Conservation (phyloP, 2,113 vertebrate genomes). For the Narcine bancroftii region DNA sequence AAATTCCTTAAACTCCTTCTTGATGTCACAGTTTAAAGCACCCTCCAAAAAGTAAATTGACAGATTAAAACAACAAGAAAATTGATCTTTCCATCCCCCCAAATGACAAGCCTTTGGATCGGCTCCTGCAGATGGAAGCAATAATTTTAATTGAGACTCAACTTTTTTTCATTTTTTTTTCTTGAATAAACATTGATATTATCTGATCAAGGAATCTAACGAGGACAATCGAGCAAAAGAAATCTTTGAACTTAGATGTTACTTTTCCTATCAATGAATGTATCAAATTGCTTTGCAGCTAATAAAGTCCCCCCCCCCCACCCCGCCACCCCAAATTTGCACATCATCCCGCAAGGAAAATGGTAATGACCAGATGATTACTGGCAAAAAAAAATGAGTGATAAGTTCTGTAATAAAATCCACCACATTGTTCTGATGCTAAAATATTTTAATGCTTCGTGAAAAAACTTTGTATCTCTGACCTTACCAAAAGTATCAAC, state of each 20-base stretch:
- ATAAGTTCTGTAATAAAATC: neutral
- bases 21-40: neutral
- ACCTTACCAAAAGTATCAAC: neutral
- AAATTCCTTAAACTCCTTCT: neutral
- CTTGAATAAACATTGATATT: neutral
- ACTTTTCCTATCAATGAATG: neutral
- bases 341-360: too few relatives aligned
- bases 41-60: neutral
- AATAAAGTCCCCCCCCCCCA: too few relatives aligned
- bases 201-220: neutral
- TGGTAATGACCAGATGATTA: too few relatives aligned
- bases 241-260: neutral
- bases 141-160: neutral
- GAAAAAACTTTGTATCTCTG: neutral
- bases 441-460: neutral
- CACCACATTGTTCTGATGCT: neutral
- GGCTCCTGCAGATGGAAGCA: neutral
- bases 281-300: neutral
- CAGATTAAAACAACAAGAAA: neutral
- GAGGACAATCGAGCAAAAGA: neutral
- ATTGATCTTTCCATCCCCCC: neutral
- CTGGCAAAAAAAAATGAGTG: too few relatives aligned
- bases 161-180: neutral
- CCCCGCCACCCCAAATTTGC: too few relatives aligned
- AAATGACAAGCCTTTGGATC: neutral